Evolutionary conservation across 2,797 vertebrate species (phyloP), one percentile per base, ranked within the genome.

Genomic region (Anomalospiza imberbis): DNA sequence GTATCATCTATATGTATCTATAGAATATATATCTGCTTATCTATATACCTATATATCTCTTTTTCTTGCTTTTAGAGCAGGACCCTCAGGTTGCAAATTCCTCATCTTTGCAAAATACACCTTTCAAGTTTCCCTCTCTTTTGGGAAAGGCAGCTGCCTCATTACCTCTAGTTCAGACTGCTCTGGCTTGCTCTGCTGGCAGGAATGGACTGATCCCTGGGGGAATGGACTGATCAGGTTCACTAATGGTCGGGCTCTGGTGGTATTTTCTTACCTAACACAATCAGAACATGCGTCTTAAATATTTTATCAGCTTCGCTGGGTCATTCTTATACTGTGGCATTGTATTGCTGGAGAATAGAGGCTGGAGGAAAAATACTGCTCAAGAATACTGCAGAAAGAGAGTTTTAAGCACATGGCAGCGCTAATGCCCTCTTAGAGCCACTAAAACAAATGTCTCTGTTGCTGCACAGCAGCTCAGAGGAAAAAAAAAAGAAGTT

Each of bases 301-400:
- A 98, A 97, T 98, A 97, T 97, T 97, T 97, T 96, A 98, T 97
- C 88, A 97, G 95, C 83, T 93, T 94, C n/a, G 14, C 60, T 68
- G 96, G 95, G 94, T 96, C 91, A 62, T 83, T 97, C 96, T 97
- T 84, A 75, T 94, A 89, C 57, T 34, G 22, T 44, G 53, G 91
- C 89, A 78, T 95, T 77, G 65, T 76, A 51, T 90, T 93, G 77
- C 86, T 67, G 63, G 22, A 88, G 84, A 93, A 81, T 15, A 88
- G 50, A 72, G 57, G 53, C 67, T 94, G 66, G 63, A 90, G 58
- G 53, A 91, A 77, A 96, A 89, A 85, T 7, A 34, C 77, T 88
- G 38, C 68, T 87, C 75, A 32, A 45, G 58, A 89, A 44, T 66
- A 73, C 65, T 79, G 70, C 79, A 92, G 78, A 76, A 93, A 91